Base-by-base conservation (phyloP, 2,113 vertebrate genomes). In the Atherinomorus stipes region DNA sequence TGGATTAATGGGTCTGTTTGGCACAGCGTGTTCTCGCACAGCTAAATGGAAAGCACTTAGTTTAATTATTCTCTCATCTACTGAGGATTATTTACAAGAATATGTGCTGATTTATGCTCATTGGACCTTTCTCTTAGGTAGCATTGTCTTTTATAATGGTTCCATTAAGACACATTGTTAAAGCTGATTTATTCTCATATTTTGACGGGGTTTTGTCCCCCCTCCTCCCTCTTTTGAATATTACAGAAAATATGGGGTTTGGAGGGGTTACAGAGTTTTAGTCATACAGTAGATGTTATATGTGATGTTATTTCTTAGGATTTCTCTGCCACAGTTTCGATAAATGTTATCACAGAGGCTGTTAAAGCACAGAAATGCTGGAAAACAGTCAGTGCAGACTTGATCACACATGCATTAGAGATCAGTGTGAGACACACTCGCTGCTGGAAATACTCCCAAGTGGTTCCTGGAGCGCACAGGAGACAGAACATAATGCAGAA, bases 21-120 rank as follows among this genome's bases (percentile, higher is more conserved):
- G 80, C 73, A 56, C 37, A 0, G 9, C 16, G 4, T 28, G 22
- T 34, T 45, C 72, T 54, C 49, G 15, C 28, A 18, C 11, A 52
- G 54, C 63, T 47, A 52, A 78, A 75, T 78, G 56, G 34, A 78
- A 71, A 68, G 65, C 77, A 78, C 77, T 84, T 77, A 74, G 47
- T 71, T 26, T 72, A 68, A 83, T 74, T 80, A 78, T 86, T 69
- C 60, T 72, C 58, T 71, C 59, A 77, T 67, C 25, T 21, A 31
- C 19, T 40, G 37, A 44, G 54, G 51, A 62, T 38, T 47, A 37
- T 70, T 77, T 68, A 50, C 67, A 77, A 68, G 26, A 64, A 72
- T 34, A 71, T 74, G 23, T 10, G 7, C 16, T 11, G 18, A 64
- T 66, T 71, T 62, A 42, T 34, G 16, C 70, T 74, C 44, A 15